These are phyloP conservation scores for Catocala nupta DNA, from an alignment of 2,888 invertebrate species.

Conservation along the genomic window DNA sequence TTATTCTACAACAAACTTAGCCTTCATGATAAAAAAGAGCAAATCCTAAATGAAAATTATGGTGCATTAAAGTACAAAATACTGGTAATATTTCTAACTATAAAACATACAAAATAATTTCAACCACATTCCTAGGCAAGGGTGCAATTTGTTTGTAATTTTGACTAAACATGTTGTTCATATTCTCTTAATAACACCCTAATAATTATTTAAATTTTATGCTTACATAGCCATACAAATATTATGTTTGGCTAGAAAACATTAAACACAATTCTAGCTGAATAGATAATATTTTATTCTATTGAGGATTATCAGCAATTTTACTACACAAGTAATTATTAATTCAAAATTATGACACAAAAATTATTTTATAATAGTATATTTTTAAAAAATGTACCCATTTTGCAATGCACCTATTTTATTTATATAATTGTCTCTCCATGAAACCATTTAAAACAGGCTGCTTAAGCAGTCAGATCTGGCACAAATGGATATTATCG, in stretches of 20 bases:
- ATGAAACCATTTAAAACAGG: slow-evolving; percentile 62
- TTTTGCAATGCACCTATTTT: slow-evolving; percentile 79
- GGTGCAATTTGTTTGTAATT: slow-evolving; percentile 71
- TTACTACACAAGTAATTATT: slow-evolving; percentile 56
- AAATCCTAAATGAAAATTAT: slow-evolving; percentile 71
- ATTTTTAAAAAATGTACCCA: slow-evolving; percentile 55
- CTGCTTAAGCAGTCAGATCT: neutral
- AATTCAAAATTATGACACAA: slow-evolving; percentile 53
- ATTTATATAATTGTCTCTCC: slow-evolving; percentile 50
- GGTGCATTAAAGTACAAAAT: slow-evolving; percentile 74
- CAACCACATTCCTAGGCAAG: slow-evolving; percentile 67
- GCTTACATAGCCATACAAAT: slow-evolving; percentile 61
- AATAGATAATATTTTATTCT: slow-evolving; percentile 65
- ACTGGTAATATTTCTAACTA: slow-evolving; percentile 64
- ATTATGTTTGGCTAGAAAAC: slow-evolving; percentile 54
- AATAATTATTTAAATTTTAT: slow-evolving; percentile 62
- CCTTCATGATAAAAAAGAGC: slow-evolving; percentile 73
- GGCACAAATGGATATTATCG: slow-evolving; percentile 4
- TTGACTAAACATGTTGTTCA: slow-evolving; percentile 65
- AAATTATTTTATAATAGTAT: slow-evolving; percentile 45
- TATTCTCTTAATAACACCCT: slow-evolving; percentile 67
- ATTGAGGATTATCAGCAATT: slow-evolving; percentile 57
- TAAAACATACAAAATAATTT: slow-evolving; percentile 72
- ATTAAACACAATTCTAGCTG: slow-evolving; percentile 66
- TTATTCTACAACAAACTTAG: slow-evolving; percentile 81